phyloP scores from a whole-genome alignment of 2,113 vertebrate species.

The Malaclemys terrapin region DNA sequence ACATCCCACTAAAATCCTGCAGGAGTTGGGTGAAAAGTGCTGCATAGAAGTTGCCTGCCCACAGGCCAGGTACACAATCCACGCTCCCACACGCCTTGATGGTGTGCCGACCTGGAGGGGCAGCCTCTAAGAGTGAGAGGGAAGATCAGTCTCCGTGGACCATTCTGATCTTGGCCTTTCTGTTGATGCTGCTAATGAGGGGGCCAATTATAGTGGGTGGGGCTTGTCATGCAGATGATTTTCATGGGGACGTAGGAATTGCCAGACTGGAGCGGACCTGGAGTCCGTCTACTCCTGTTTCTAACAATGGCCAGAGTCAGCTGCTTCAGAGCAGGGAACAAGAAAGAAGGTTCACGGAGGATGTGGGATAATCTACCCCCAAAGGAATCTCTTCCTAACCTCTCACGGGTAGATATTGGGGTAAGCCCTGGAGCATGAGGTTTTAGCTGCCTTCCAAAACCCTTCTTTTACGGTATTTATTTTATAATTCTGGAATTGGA shows the following conservation, averaged over 20 bases:
- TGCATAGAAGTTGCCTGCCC: not conserved
- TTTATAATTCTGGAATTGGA: slow-evolving; percentile 24
- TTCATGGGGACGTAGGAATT: not conserved
- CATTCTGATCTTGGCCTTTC: not conserved
- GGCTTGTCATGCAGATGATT: fast-evolving
- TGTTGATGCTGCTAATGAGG: not conserved
- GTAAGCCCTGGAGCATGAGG: not conserved
- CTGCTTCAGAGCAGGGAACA: not conserved
- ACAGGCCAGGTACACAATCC: not conserved
- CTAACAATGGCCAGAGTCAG: fast-evolving
- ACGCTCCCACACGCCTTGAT: not conserved
- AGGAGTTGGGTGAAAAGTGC: not conserved
- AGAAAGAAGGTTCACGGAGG: not conserved
- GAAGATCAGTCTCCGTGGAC: not conserved
- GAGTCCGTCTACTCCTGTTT: not conserved
- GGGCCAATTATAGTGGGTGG: fast-evolving
- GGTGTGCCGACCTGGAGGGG: not conserved
- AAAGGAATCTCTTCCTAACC: not conserved
- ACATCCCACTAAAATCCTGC: not conserved
- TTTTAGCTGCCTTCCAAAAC: not conserved
- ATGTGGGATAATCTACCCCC: not conserved
- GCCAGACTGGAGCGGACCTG: not conserved
- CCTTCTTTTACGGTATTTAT: not conserved
- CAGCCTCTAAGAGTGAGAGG: not conserved
- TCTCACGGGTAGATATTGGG: not conserved